Percentiles rank a stretch among this genome's conserved stretches.
Evolutionary conservation across 2,113 vertebrate genomes (phyloP).

Genomic region (Antechinus flavipes): DNA sequence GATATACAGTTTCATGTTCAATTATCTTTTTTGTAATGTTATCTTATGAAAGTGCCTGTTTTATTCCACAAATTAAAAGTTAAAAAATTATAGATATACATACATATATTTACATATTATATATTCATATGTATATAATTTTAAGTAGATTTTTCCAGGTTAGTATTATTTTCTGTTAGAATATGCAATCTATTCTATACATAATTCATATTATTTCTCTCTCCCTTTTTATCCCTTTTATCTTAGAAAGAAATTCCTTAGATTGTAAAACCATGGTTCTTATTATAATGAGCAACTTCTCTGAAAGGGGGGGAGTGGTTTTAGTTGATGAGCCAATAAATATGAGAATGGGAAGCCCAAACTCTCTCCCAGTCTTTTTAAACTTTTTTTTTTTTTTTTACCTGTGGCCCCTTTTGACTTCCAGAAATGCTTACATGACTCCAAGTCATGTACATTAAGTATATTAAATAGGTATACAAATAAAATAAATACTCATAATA

Average conservation of each 20-base stretch:
- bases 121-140: not conserved
- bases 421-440: too few species aligned
- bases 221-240: not conserved
- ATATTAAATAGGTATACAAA: too few species aligned
- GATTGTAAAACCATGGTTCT: not conserved
- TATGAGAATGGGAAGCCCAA: not conserved
- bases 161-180: not conserved
- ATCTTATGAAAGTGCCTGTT: not conserved
- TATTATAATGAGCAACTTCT: not conserved
- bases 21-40: not conserved
- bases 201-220: not conserved
- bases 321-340: not conserved
- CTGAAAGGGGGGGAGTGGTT: not conserved
- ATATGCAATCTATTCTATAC: not conserved
- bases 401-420: too few species aligned
- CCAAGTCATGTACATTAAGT: too few species aligned
- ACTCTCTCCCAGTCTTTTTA: not conserved
- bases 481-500: too few species aligned
- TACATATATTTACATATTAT: too few species aligned
- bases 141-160: not conserved
- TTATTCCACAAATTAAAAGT: not conserved
- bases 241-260: not conserved
- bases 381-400: too few species aligned
- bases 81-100: not conserved
- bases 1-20: not conserved